Conservation (phyloP, 2,888 invertebrate species). For the Eucera pruinosa region DNA sequence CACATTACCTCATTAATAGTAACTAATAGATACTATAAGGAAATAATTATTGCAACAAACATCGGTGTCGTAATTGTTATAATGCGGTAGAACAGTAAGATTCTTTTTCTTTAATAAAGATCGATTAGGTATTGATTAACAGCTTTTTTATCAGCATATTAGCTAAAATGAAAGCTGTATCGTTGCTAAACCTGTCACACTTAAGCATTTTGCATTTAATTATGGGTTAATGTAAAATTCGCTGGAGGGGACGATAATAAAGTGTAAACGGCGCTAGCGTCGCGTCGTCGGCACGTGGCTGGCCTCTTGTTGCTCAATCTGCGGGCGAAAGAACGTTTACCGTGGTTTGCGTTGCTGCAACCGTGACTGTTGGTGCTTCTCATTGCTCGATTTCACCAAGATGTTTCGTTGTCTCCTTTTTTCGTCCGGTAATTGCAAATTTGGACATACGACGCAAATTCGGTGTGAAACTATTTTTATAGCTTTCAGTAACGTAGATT, state of each 20-base stretch:
- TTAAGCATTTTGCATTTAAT: constrained; percentile 80
- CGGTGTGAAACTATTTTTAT: neutral
- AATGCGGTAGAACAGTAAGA: too few species aligned
- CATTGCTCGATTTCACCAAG: constrained; percentile 27
- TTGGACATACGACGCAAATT: neutral
- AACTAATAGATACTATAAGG: too few species aligned
- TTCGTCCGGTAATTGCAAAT: constrained; percentile 13
- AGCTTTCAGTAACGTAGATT: too few species aligned
- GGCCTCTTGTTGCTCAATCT: constrained; percentile 38
- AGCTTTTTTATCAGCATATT: too few species aligned
- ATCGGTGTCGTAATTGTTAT: too few species aligned
- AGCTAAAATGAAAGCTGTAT: neutral
- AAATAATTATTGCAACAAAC: too few species aligned
- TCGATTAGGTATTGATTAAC: neutral
- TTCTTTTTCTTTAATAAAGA: too few species aligned
- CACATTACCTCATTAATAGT: too few species aligned
- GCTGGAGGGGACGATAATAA: constrained; percentile 74
- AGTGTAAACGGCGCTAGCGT: constrained; percentile 73
- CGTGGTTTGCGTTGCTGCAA: constrained; percentile 26
- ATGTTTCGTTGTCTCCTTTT: constrained; percentile 21
- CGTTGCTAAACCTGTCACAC: neutral
- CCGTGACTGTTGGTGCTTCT: constrained; percentile 3
- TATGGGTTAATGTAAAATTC: constrained; percentile 77
- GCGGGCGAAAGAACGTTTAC: constrained; percentile 19
- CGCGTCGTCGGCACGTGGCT: constrained; percentile 47